Evolutionary conservation across 2,113 vertebrate genomes (phyloP).

Genomic region (Etia nguti): DNA sequence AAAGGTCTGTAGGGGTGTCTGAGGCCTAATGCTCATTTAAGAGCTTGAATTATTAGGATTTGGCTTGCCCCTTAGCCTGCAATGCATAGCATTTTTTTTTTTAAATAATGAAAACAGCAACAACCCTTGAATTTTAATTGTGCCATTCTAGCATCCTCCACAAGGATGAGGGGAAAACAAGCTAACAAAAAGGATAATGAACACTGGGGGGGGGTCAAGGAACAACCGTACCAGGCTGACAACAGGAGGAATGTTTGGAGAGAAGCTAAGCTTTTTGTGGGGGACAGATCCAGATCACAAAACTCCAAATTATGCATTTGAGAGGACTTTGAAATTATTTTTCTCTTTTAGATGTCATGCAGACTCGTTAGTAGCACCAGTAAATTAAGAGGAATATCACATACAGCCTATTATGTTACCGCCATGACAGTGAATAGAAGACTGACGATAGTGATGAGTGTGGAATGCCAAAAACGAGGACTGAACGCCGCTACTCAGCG

Average conservation of each 20-base stretch:
- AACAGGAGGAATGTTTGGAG: conserved; percentile 35
- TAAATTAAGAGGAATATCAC: conserved; percentile 13
- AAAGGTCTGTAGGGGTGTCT: conserved; percentile 66
- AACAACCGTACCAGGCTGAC: background rate
- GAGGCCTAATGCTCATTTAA: conserved; percentile 28
- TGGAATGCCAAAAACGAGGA: conserved; percentile 35
- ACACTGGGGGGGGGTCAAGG: background rate
- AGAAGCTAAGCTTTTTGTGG: background rate
- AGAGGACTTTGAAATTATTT: background rate
- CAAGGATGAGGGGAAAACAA: conserved; percentile 18
- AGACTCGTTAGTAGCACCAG: conserved; percentile 52
- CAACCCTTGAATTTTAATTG: conserved; percentile 44
- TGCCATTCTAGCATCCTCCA: conserved; percentile 78
- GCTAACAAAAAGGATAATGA: background rate
- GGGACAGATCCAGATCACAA: background rate
- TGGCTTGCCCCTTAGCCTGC: conserved; percentile 74
- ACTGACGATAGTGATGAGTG: background rate
- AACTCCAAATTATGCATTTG: background rate
- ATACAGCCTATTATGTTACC: conserved; percentile 16
- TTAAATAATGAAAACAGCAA: background rate
- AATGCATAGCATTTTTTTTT: conserved; percentile 72
- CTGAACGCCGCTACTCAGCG: background rate
- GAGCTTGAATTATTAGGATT: conserved; percentile 58
- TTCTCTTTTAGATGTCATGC: background rate
- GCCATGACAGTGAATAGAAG: background rate